A percentile compares a stretch with the other conserved stretches of the same genome.
These are phyloP conservation scores for Allophyes oxyacanthae DNA, from an alignment of 2,888 invertebrate genomes.

Conservation along the genomic window DNA sequence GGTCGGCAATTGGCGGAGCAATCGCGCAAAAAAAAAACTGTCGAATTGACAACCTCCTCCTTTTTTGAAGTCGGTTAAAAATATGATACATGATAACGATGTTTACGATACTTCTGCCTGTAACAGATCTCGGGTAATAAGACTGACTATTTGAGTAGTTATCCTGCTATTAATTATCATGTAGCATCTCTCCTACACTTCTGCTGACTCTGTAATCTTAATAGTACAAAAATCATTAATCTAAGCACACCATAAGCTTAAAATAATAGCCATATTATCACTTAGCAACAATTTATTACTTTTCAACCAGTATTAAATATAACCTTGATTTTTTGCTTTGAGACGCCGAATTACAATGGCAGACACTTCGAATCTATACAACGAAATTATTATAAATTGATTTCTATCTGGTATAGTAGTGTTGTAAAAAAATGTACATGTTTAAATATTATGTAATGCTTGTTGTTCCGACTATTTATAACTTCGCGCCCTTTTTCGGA, in stretches of 20 bases:
- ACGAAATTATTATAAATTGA: slow-evolving; percentile 63
- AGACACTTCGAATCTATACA: slow-evolving; percentile 39
- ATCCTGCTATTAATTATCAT: too few relatives aligned
- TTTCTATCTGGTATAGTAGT: slow-evolving; percentile 46
- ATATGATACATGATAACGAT: too few relatives aligned
- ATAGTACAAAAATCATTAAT: slow-evolving; percentile 6
- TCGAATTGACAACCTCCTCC: too few relatives aligned
- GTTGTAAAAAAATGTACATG: slow-evolving; percentile 33
- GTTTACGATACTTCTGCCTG: too few relatives aligned
- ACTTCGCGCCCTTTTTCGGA: slow-evolving; percentile 29
- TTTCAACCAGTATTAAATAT: slow-evolving; percentile 48
- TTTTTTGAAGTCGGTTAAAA: too few relatives aligned
- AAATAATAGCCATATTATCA: slow-evolving; percentile 48
- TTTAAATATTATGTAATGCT: slow-evolving; percentile 32
- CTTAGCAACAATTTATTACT: slow-evolving; percentile 57
- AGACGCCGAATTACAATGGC: slow-evolving; percentile 56
- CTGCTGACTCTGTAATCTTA: neutral
- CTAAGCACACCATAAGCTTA: slow-evolving; percentile 14
- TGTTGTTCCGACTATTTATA: slow-evolving; percentile 39
- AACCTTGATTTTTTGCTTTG: slow-evolving; percentile 56
- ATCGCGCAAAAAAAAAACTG: too few relatives aligned
- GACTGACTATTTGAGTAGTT: too few relatives aligned
- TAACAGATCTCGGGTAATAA: too few relatives aligned
- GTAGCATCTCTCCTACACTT: neutral
- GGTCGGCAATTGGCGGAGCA: too few relatives aligned